Conservation (phyloP, 2,888 invertebrate species). For the Drosophila gaucha region DNA sequence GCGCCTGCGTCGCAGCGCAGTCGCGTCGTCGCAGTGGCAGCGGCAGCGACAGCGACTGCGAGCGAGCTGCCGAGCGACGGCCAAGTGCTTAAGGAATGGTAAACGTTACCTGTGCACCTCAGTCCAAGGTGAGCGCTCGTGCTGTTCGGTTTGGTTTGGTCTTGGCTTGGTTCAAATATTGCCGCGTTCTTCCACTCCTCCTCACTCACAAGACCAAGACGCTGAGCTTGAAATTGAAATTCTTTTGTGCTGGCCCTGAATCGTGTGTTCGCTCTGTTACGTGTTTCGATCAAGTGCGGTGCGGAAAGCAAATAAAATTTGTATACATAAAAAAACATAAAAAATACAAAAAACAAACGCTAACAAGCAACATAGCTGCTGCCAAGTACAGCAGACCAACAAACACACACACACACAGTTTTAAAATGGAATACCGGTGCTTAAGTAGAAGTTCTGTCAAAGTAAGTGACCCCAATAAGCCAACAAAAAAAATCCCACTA, state of each 20-base stretch:
- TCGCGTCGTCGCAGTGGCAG: constrained; percentile 40
- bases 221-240: constrained; percentile 42
- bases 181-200: constrained; percentile 42
- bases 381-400: constrained; percentile 57
- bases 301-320: constrained; percentile 51
- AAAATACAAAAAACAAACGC: constrained; percentile 26
- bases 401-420: constrained; percentile 50
- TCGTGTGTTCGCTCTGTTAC: constrained; percentile 30
- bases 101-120: constrained; percentile 80
- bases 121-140: constrained; percentile 84
- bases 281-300: constrained; percentile 45
- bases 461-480: constrained; percentile 85
- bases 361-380: constrained; percentile 32
- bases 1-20: constrained; percentile 8
- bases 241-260: constrained; percentile 44
- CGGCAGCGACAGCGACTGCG: background rate
- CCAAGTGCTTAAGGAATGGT: constrained; percentile 84
- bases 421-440: constrained; percentile 85
- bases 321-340: constrained; percentile 29
- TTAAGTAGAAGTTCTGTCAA: constrained; percentile 84
- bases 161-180: constrained; percentile 16
- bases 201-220: constrained; percentile 24
- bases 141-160: constrained; percentile 76
- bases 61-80: constrained; percentile 11
- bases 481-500: constrained; percentile 60